Percentiles rank a stretch among this genome's conserved stretches.
These are phyloP conservation scores for Clarias pachynema DNA, from an alignment of 2,797 vertebrate species.

Conservation along the genomic window DNA sequence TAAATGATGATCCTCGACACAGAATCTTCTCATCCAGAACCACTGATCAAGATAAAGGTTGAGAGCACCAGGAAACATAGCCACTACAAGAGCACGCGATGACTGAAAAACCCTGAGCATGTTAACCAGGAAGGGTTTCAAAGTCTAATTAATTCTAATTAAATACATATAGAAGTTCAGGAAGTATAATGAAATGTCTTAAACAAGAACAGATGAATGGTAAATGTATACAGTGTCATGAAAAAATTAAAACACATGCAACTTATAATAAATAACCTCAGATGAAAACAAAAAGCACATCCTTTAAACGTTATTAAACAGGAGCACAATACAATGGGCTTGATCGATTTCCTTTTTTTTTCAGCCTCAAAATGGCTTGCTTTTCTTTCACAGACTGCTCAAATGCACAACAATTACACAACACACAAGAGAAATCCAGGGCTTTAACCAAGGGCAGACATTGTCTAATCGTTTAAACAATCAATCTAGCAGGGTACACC, in stretches of 20 bases:
- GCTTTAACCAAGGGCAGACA: background rate
- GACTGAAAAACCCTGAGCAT: background rate
- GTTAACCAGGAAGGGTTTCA: background rate
- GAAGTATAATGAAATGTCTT: background rate
- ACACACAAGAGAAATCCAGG: background rate
- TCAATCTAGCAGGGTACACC: background rate
- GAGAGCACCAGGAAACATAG: background rate
- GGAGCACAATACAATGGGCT: background rate
- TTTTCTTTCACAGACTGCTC: background rate
- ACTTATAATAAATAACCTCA: too few relatives aligned
- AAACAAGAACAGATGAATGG: background rate
- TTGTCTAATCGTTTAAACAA: background rate
- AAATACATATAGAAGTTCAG: background rate
- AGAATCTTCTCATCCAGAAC: conserved; percentile 2
- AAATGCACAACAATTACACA: background rate
- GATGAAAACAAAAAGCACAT: too few relatives aligned
- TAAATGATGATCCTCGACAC: conserved; percentile 1
- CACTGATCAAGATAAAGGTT: conserved; percentile 16
- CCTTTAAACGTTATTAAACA: background rate
- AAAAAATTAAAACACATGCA: background rate
- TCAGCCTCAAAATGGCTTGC: background rate
- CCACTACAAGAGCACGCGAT: background rate
- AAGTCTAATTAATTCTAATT: background rate
- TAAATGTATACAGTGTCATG: background rate
- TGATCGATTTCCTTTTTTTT: background rate